A percentile compares a stretch with the other conserved stretches of the same genome.
phyloP scores from a whole-genome alignment of 2,113 vertebrate species.

The Leucosticte australis region DNA sequence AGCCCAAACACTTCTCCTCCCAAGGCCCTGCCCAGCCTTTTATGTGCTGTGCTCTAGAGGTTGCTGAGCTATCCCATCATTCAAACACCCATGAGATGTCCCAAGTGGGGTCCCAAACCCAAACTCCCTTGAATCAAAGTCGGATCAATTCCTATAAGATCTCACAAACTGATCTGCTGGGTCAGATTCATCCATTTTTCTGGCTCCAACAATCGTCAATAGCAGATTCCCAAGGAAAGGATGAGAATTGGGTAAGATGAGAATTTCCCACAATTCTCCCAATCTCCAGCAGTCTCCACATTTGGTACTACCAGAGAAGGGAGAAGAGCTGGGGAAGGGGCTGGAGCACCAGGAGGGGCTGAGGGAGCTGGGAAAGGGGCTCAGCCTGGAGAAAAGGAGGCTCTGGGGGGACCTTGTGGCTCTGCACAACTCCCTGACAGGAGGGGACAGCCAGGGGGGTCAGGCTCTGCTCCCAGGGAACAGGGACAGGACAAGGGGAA shows the following conservation, averaged over 20 bases:
- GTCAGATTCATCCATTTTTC: not conserved
- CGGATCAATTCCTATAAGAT: not conserved
- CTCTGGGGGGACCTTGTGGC: not conserved
- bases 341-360: not conserved
- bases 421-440: not conserved
- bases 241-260: not conserved
- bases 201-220: rapidly evolving
- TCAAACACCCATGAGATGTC: not conserved
- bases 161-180: not conserved
- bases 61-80: not conserved
- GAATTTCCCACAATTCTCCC: not conserved
- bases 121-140: not conserved
- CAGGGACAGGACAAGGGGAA: rapidly evolving
- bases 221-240: not conserved
- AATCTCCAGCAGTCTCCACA: not conserved
- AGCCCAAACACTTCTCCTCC: not conserved
- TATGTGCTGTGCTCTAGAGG: rapidly evolving
- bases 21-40: not conserved
- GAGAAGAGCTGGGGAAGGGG: not conserved
- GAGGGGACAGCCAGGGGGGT: not conserved
- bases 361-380: not conserved
- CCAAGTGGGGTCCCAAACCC: not conserved
- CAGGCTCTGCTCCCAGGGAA: not conserved
- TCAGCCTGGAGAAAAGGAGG: not conserved
- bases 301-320: not conserved